A percentile compares a stretch with the other conserved stretches of the same genome.
Conservation (phyloP, 2,888 invertebrate species). For the Thyatira batis region DNA sequence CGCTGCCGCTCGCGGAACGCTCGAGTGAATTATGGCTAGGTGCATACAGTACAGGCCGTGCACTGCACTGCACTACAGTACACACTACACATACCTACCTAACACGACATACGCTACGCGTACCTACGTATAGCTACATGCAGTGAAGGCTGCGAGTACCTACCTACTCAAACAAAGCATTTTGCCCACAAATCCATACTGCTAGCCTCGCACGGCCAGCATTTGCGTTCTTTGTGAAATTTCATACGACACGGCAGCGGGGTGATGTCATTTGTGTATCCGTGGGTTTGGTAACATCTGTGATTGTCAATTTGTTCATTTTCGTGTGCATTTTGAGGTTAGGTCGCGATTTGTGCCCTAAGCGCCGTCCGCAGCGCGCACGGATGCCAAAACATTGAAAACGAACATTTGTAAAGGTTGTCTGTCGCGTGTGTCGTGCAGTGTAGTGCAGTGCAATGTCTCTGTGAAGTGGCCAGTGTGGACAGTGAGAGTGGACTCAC, state of each 20-base stretch:
- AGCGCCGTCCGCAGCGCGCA: constrained; percentile 31
- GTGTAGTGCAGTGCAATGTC: constrained; percentile 39
- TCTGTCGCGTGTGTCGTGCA: constrained; percentile 8
- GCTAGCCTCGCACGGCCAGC: constrained; percentile 54
- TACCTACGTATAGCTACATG: constrained; percentile 65
- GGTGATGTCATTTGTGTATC: constrained; percentile 62
- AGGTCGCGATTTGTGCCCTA: constrained; percentile 60
- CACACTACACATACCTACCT: constrained; percentile 38
- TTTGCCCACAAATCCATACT: constrained; percentile 71
- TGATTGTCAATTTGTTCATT: constrained; percentile 61
- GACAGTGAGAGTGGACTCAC: constrained; percentile 39
- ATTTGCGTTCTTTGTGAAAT: constrained; percentile 64
- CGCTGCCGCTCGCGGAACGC: constrained; percentile 51
- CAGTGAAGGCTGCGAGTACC: constrained; percentile 76
- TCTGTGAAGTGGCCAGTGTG: constrained; percentile 41
- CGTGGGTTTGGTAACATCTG: constrained; percentile 68
- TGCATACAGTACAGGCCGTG: constrained; percentile 62
- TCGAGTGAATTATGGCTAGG: constrained; percentile 68
- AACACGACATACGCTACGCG: constrained; percentile 55
- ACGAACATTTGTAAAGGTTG: constrained; percentile 21
- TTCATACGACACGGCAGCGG: constrained; percentile 49
- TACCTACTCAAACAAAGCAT: constrained; percentile 80
- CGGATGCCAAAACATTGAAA: constrained; percentile 20
- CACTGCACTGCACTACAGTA: constrained; percentile 49
- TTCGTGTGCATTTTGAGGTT: constrained; percentile 76